A percentile compares a stretch with the other conserved stretches of the same genome.
Evolutionary conservation across 23 tunicate genomes (phyloP).

Genomic region (Halocynthia aurantium): DNA sequence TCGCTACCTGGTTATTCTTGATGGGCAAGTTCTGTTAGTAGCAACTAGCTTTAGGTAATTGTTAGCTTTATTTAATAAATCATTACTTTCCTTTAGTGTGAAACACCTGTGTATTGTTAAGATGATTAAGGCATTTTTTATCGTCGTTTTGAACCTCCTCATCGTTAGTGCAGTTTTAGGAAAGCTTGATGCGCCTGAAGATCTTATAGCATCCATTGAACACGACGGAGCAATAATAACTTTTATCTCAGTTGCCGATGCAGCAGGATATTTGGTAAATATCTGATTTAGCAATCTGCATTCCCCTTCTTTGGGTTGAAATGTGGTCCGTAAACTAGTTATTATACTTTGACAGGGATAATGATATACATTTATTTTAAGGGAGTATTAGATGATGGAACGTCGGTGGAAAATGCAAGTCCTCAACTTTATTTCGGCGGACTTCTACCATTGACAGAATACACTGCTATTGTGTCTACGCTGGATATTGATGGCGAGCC

Average conservation of each 20-base stretch:
- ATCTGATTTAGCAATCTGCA: not conserved
- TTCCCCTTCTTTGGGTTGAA: too few species aligned
- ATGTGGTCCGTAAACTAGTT: too few species aligned
- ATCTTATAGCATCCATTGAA: slow-evolving; percentile 7
- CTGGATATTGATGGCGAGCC: slow-evolving; percentile 11
- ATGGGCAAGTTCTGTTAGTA: too few species aligned
- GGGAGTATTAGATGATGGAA: slow-evolving; percentile 23
- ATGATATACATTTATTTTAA: too few species aligned
- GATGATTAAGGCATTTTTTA: not conserved
- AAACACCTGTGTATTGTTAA: not conserved
- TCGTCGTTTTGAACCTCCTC: not conserved
- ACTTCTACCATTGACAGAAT: slow-evolving; percentile 15
- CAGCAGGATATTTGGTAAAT: slow-evolving; percentile 23
- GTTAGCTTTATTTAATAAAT: too few species aligned
- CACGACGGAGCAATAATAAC: slow-evolving; percentile 17
- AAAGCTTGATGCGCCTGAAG: slow-evolving; percentile 6
- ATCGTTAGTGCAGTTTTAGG: not conserved
- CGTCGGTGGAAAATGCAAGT: slow-evolving; percentile 22
- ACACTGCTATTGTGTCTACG: slow-evolving; percentile 18
- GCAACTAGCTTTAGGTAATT: too few species aligned
- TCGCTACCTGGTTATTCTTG: too few species aligned
- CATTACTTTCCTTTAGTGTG: not conserved
- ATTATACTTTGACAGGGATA: too few species aligned
- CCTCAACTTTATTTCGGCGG: slow-evolving; percentile 25
- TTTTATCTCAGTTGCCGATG: slow-evolving; percentile 11